These are phyloP conservation scores for Chunga burmeisteri DNA, from an alignment of 2,113 vertebrate genomes.

Conservation along the genomic window DNA sequence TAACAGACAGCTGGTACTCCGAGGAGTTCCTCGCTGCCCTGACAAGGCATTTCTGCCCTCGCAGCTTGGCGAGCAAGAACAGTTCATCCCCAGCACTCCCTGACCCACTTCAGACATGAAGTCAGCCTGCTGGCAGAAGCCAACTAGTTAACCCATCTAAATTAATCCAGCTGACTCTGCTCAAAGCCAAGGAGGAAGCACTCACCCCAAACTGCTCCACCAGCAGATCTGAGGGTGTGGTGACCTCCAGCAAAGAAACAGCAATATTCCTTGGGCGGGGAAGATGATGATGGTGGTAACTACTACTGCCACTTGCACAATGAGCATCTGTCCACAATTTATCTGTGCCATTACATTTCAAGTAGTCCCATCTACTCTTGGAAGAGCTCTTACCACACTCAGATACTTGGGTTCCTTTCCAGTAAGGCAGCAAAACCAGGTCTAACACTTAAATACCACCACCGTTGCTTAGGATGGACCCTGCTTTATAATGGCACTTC, in stretches of 20 bases:
- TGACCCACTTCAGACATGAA: background rate
- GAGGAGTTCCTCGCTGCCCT: background rate
- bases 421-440: background rate
- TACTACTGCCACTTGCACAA: background rate
- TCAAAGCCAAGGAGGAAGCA: background rate
- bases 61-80: background rate
- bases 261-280: background rate
- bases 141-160: background rate
- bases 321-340: background rate
- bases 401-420: background rate
- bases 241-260: slow-evolving; percentile 1
- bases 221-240: slow-evolving; percentile 25
- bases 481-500: background rate
- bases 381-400: background rate
- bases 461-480: rapidly evolving
- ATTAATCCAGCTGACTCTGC: slow-evolving; percentile 24
- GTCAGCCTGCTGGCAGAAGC: background rate
- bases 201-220: background rate
- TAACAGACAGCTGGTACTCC: background rate
- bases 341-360: background rate
- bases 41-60: background rate
- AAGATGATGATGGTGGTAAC: background rate
- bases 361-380: background rate
- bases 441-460: background rate
- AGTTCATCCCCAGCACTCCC: background rate